Evolutionary conservation across 2,888 invertebrate species (phyloP).

Genomic region (Silvanus unidentatus): DNA sequence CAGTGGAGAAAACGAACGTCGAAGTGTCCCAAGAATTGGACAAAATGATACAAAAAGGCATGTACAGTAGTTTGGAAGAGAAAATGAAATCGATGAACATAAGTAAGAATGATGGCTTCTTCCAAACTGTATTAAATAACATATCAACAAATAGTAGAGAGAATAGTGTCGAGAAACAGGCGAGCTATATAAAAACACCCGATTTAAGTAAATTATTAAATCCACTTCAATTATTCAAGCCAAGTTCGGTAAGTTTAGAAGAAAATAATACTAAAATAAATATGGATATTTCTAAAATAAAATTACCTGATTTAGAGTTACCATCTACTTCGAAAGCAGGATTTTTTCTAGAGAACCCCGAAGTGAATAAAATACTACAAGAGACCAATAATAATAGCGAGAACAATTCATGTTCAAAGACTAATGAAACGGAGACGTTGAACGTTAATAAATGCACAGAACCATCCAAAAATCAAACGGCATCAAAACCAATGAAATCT

Average conservation of each 20-base stretch:
- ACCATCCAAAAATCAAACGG: neutral
- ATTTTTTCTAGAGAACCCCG: constrained; percentile 31
- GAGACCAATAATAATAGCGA: constrained; percentile 3
- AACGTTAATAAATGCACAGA: constrained; percentile 9
- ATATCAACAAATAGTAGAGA: constrained; percentile 19
- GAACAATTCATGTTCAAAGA: neutral
- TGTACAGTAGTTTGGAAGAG: constrained; percentile 42
- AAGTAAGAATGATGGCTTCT: constrained; percentile 36
- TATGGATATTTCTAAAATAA: constrained; percentile 7
- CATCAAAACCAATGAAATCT: neutral
- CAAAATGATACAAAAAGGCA: constrained; percentile 42
- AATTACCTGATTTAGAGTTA: constrained; percentile 25
- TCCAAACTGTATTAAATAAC: constrained; percentile 32
- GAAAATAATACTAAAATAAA: constrained; percentile 20
- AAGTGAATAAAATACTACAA: constrained; percentile 8
- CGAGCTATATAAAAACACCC: constrained; percentile 27
- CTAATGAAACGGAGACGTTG: constrained; percentile 8
- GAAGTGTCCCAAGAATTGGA: constrained; percentile 44
- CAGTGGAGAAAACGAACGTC: constrained; percentile 37
- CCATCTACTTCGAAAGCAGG: constrained; percentile 24
- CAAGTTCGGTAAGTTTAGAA: constrained; percentile 30
- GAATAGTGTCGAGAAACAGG: constrained; percentile 23
- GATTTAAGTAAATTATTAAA: constrained; percentile 32
- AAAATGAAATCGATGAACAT: constrained; percentile 40
- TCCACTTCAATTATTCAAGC: constrained; percentile 19